A percentile compares a stretch with the other conserved stretches of the same genome.
Conservation (phyloP, 2,113 vertebrate genomes). For the Melanotaenia duboulayi region DNA sequence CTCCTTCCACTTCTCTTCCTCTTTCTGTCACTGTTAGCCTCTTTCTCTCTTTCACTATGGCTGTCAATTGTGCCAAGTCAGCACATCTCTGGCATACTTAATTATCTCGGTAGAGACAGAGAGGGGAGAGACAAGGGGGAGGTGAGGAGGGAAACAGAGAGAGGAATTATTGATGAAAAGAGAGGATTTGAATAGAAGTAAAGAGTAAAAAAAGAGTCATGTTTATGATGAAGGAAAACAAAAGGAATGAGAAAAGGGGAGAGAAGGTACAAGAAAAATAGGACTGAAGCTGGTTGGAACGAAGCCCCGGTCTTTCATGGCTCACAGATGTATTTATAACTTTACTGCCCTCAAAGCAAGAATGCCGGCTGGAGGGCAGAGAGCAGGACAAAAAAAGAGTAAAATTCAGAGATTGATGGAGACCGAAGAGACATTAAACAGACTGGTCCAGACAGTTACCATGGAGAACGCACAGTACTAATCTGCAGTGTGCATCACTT, state of each 20-base stretch:
- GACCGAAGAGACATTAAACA: slow-evolving; percentile 45
- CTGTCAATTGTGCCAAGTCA: slow-evolving; percentile 74
- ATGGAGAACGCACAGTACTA: slow-evolving; percentile 36
- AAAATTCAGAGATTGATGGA: slow-evolving; percentile 36
- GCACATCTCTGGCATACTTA: slow-evolving; percentile 77
- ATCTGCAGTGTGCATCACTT: slow-evolving; percentile 7
- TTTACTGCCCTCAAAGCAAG: slow-evolving; percentile 25
- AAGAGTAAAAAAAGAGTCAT: slow-evolving; percentile 6
- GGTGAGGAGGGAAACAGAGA: slow-evolving; percentile 13
- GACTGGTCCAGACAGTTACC: slow-evolving; percentile 47
- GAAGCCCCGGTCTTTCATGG: slow-evolving; percentile 52
- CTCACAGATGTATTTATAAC: slow-evolving; percentile 55
- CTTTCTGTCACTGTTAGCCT: background rate
- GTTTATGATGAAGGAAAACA: background rate
- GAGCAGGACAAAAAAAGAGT: slow-evolving; percentile 2
- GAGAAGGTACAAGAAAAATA: slow-evolving; percentile 10
- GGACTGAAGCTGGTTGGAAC: slow-evolving; percentile 40
- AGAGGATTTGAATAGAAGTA: background rate
- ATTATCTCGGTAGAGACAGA: slow-evolving; percentile 71
- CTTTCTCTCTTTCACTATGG: slow-evolving; percentile 51
- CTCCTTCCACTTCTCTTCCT: slow-evolving; percentile 9
- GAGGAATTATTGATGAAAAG: slow-evolving; percentile 13
- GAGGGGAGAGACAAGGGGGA: slow-evolving; percentile 12
- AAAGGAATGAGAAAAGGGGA: background rate
- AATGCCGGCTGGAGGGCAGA: slow-evolving; percentile 40